Percentiles rank a stretch among this genome's conserved stretches.
phyloP scores from a whole-genome alignment of 2,113 vertebrate species.

The Dryoscopus gambensis region DNA sequence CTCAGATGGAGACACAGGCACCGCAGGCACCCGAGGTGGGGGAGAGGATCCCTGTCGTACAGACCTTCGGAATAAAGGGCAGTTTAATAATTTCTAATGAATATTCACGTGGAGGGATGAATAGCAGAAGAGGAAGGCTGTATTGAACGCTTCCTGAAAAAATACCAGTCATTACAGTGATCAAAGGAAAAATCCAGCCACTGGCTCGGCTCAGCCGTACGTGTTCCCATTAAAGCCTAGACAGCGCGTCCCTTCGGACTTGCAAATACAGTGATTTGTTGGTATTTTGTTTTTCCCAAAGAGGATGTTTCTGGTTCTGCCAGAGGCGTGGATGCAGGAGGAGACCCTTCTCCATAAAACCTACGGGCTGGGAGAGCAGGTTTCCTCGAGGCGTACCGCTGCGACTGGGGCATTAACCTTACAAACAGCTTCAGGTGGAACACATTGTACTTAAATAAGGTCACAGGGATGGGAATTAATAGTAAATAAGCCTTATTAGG shows the following conservation, averaged over 20 bases:
- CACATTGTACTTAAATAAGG: not conserved
- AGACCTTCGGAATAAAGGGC: not conserved
- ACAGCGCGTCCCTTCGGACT: fast-evolving
- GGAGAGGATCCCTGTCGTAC: fast-evolving
- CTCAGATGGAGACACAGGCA: not conserved
- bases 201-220: not conserved
- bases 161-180: not conserved
- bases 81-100: not conserved
- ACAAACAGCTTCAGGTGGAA: not conserved
- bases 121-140: not conserved
- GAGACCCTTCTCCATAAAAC: not conserved
- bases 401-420: not conserved
- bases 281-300: not conserved
- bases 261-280: not conserved
- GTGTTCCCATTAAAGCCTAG: not conserved
- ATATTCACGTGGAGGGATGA: not conserved
- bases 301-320: not conserved
- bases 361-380: not conserved
- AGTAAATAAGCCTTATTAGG: not conserved
- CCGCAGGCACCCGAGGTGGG: not conserved
- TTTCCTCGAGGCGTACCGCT: fast-evolving
- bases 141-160: not conserved
- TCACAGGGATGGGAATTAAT: not conserved
- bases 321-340: fast-evolving
- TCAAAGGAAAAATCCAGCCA: not conserved